A percentile compares a stretch with the other conserved stretches of the same genome.
These are phyloP conservation scores for Callyntrura guangdongensis DNA, from an alignment of 2,888 invertebrate genomes.

Conservation along the genomic window DNA sequence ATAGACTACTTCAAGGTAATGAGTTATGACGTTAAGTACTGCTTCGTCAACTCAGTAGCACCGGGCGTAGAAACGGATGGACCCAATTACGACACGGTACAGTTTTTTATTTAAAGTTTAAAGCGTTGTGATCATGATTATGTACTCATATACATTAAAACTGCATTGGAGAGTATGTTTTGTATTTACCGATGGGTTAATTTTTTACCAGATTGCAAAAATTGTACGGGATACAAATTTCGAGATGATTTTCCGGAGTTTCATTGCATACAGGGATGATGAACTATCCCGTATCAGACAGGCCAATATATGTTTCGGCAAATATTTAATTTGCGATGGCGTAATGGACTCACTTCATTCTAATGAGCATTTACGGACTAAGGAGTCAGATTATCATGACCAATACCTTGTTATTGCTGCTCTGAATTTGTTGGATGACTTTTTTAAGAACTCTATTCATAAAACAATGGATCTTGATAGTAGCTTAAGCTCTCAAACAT, in stretches of 20 bases:
- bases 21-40: neutral
- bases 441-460: neutral
- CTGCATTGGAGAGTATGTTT: no score
- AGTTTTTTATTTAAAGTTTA: slow-evolving; percentile 7
- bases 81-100: neutral
- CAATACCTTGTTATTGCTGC: slow-evolving; percentile 55
- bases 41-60: neutral
- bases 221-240: slow-evolving; percentile 59
- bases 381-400: slow-evolving; percentile 70
- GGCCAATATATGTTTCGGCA: slow-evolving; percentile 70
- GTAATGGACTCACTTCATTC: neutral
- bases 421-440: slow-evolving; percentile 1
- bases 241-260: slow-evolving; percentile 13
- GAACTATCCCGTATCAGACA: slow-evolving; percentile 2
- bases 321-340: slow-evolving; percentile 46
- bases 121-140: neutral
- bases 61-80: neutral
- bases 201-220: slow-evolving; percentile 36
- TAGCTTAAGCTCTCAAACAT: neutral
- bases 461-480: neutral
- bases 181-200: no score
- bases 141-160: no score
- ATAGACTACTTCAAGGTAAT: neutral
- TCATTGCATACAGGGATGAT: neutral
- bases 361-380: slow-evolving; percentile 45